A percentile compares a stretch with the other conserved stretches of the same genome.
Evolutionary conservation across 2,113 vertebrate genomes (phyloP).

Genomic region (Notothenia coriiceps): DNA sequence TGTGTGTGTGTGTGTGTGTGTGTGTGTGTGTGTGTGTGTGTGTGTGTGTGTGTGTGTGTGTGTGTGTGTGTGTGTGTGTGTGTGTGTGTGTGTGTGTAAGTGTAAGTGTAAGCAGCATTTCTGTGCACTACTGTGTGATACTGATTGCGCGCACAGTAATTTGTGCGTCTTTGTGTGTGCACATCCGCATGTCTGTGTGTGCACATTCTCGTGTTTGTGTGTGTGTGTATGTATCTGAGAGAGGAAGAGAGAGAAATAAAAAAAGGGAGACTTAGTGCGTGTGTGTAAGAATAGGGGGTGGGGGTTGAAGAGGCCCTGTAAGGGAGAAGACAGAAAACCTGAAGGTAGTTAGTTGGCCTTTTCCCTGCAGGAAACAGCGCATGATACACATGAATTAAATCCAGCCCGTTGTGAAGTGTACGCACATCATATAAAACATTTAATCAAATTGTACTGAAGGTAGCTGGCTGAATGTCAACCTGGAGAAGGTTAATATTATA

Average conservation of each 20-base stretch:
- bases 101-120: conserved; percentile 41
- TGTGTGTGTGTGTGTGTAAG: conserved; percentile 17
- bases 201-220: neutral
- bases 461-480: conserved; percentile 9
- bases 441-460: conserved; percentile 19
- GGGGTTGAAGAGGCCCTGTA: conserved; percentile 81
- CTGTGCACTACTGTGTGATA: conserved; percentile 48
- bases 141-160: conserved; percentile 43
- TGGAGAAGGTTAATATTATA: neutral
- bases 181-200: conserved; percentile 6
- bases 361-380: conserved; percentile 77
- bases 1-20: conserved; percentile 24
- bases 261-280: conserved; percentile 52
- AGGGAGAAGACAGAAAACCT: conserved; percentile 82
- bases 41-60: conserved; percentile 24
- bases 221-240: neutral
- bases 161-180: conserved; percentile 33
- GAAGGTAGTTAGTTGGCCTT: conserved; percentile 78
- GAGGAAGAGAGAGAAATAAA: conserved; percentile 9
- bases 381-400: conserved; percentile 49
- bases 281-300: conserved; percentile 70
- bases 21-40: conserved; percentile 59
- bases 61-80: conserved; percentile 30
- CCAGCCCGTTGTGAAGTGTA: conserved; percentile 28
- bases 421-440: conserved; percentile 31